Percentiles rank a stretch among this genome's conserved stretches.
Conservation (phyloP, 2,113 vertebrate genomes). For the Chiloscyllium plagiosum region DNA sequence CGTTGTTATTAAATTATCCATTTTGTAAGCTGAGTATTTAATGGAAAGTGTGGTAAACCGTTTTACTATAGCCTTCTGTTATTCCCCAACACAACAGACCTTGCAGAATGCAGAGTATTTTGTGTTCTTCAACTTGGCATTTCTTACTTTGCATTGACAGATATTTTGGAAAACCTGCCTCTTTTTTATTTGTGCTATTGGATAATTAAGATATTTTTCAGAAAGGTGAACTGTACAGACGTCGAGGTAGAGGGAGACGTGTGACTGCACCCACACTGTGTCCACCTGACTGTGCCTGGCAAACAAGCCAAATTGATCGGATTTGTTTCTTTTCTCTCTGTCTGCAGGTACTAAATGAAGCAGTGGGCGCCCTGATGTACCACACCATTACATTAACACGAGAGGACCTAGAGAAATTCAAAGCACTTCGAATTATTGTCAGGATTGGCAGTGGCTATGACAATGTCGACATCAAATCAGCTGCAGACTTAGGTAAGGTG, state of each 20-base stretch:
- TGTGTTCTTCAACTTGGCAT: not conserved
- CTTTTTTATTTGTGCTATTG: not conserved
- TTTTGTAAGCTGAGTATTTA: too few relatives aligned
- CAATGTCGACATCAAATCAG: constrained; percentile 82
- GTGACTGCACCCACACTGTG: not conserved
- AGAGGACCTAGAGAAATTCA: constrained; percentile 84
- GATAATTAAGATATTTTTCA: not conserved
- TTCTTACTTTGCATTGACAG: not conserved
- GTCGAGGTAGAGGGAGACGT: not conserved
- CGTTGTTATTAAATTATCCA: not conserved
- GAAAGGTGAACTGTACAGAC: not conserved
- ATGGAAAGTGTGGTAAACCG: not conserved
- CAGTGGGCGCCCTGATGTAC: constrained; percentile 79
- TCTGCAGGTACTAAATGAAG: constrained; percentile 77
- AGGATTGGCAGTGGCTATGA: constrained; percentile 80
- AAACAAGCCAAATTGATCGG: not conserved
- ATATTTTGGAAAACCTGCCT: not conserved
- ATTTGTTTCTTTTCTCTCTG: constrained; percentile 19
- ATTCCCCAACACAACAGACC: not conserved
- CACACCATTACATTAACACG: constrained; percentile 82
- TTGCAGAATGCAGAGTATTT: not conserved
- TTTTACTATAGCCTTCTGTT: not conserved
- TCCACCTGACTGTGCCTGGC: not conserved
- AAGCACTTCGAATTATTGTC: constrained; percentile 79
- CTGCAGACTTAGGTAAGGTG: constrained; percentile 74